Evolutionary conservation across 2,888 invertebrate genomes (phyloP).

Genomic region (Megaustenia siamemsis): DNA sequence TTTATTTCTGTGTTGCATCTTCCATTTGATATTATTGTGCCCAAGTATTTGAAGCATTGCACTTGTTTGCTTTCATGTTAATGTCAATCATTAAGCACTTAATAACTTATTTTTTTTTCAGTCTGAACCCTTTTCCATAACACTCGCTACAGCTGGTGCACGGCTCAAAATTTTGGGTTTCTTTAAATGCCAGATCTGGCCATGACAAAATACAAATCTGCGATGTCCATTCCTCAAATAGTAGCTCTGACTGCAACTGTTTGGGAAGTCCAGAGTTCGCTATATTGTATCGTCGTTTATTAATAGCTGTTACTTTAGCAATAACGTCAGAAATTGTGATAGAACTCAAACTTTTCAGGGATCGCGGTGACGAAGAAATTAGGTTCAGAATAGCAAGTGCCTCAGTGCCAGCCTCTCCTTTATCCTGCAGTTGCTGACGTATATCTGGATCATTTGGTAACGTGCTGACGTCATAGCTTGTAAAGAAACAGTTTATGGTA

Average conservation of each 20-base stretch:
- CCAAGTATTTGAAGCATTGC: no score
- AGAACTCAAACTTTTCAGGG: slow-evolving; percentile 17
- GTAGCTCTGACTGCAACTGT: not conserved
- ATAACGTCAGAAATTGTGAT: not conserved
- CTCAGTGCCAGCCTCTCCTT: not conserved
- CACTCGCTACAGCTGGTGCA: slow-evolving; percentile 19
- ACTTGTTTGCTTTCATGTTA: no score
- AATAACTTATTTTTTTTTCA: no score
- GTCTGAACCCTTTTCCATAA: not conserved
- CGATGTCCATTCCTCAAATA: not conserved
- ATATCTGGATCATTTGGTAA: slow-evolving; percentile 31
- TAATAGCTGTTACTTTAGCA: not conserved
- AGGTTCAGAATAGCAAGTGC: not conserved
- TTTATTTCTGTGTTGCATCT: no score
- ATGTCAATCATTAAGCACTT: no score
- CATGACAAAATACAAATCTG: slow-evolving; percentile 11
- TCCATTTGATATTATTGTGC: no score
- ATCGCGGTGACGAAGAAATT: not conserved
- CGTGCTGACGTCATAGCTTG: slow-evolving; percentile 3
- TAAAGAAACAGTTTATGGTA: slow-evolving; percentile 20
- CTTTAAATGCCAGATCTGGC: not conserved
- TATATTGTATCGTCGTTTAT: not conserved
- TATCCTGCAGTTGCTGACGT: slow-evolving; percentile 4
- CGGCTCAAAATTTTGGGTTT: not conserved
- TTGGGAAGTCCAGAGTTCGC: not conserved